Evolutionary conservation across 2,113 vertebrate genomes (phyloP), one percentile per base, ranked within the genome.

Genomic region (Pteruthius melanotis): DNA sequence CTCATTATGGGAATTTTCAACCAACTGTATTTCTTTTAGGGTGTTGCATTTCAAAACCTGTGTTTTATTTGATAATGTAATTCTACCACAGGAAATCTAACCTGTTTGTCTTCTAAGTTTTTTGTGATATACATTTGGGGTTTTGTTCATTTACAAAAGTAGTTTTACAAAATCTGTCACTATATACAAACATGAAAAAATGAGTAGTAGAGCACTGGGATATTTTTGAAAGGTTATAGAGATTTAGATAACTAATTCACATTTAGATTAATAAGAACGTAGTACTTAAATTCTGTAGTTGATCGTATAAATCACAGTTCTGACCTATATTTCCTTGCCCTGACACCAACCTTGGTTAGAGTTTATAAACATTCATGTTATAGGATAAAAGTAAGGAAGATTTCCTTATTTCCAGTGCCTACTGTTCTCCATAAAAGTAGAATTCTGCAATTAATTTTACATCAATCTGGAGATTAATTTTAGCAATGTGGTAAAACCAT

Each of bases 1-100:
- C 83, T 96, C 95, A 89, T 96, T 96, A 95, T 24, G 45, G 70
- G 88, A 84, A 57, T 92, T 91, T 96, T 92, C 83, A 80, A 78
- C 68, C 81, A 95, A 89, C 80, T 86, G 69, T 69, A 81, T 95
- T 95, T 94, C 71, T 94, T 93, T 45, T 14, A 5, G 26, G 81
- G 70, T 85, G 84, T 57, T 92, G 68, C 52, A 80, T 96, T 96
- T 95, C 60, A 92, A 91, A 89, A 94, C 33, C 10, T 45, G 10
- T 54, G 71, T 90, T 95, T 95, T 59, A 15, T 90, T 92, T 91
- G 69, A 90, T 95, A 95, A 93, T 69, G 47, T 44, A 69, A 37
- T 81, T 93, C 76, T 57, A 59, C 63, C 49, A 52, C 44, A 90
- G 88, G 74, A 91, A 94, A 94, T 76, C 53, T 76, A 90, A 84